Evolutionary conservation across 1,140 invertebrate species (phyloP), one percentile per base, ranked within the genome.

Genomic region (Copidosoma floridanum): DNA sequence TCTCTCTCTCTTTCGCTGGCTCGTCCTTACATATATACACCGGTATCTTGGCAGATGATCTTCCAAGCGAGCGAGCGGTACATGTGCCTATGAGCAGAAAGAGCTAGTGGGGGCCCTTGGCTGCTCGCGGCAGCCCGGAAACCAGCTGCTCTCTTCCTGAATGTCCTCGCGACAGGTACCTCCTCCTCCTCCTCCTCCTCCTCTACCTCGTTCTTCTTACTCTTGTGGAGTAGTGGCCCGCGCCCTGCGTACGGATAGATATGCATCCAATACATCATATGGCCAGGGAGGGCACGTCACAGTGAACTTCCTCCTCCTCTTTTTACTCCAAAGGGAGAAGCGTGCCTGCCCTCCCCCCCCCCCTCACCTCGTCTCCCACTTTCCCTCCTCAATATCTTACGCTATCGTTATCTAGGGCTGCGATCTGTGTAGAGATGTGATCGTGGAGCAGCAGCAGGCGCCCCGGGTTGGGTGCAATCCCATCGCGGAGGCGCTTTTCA

Each of bases 371-470:
- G n/a, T n/a, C n/a, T n/a, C n/a, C n/a, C n/a, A n/a, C n/a, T n/a
- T n/a, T n/a, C n/a, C n/a, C n/a, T n/a, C n/a, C n/a, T n/a, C n/a
- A n/a, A n/a, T n/a, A n/a, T n/a, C n/a, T n/a, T n/a, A n/a, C n/a
- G n/a, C n/a, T n/a, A n/a, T n/a, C n/a, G n/a, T 66, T 74, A 76
- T 76, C 75, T 69, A 54, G 56, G 64, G 47, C 63, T 66, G 61
- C 61, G 74, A 78, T 78, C 73, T 71, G 69, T 68, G 62, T 67
- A 59, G n/a, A n/a, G 65, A 63, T 61, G 68, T 63, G 68, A 65
- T 69, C 50, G 69, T n/a, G n/a, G n/a, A n/a, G n/a, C n/a, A n/a
- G n/a, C n/a, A n/a, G n/a, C n/a, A n/a, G n/a, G n/a, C n/a, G n/a
- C n/a, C n/a, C n/a, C n/a, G n/a, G n/a, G n/a, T n/a, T n/a, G n/a